A percentile compares a stretch with the other conserved stretches of the same genome.
Conservation (phyloP, 2,113 vertebrate genomes). For the Bufo gargarizans region DNA sequence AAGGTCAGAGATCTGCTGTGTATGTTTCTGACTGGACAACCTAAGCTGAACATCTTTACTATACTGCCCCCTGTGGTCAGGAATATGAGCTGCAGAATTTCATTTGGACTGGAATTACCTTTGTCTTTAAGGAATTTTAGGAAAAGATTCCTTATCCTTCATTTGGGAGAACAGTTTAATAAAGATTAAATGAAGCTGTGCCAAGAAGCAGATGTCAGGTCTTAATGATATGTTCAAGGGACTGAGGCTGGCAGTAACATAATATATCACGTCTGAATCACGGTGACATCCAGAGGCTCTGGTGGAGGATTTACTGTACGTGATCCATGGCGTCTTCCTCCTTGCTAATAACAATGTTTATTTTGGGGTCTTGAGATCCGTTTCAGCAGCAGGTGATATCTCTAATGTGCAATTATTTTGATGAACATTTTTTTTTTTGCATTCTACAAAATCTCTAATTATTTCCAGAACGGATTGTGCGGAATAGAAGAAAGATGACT, state of each 20-base stretch:
- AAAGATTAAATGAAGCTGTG: conserved; percentile 50
- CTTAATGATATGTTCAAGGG: conserved; percentile 50
- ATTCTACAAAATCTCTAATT: conserved; percentile 29
- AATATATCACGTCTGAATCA: conserved; percentile 45
- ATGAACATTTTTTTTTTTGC: background rate
- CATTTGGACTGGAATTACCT: background rate
- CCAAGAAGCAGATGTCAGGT: conserved; percentile 49
- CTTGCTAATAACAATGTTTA: conserved; percentile 41
- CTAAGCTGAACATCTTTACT: background rate
- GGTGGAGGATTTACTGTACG: background rate
- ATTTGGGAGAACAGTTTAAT: conserved; percentile 43
- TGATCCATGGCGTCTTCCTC: conserved; percentile 4
- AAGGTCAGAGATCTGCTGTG: too few relatives aligned
- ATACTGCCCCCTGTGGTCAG: background rate
- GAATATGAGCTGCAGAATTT: background rate
- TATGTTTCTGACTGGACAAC: background rate
- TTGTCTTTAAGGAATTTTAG: conserved; percentile 14
- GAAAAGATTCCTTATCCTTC: background rate
- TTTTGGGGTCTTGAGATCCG: background rate
- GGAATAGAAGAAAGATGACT: conserved; percentile 29
- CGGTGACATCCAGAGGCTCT: background rate
- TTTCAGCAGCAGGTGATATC: conserved; percentile 41
- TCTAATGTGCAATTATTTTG: conserved; percentile 41
- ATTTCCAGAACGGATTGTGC: conserved; percentile 20
- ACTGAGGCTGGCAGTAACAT: conserved; percentile 19